These are phyloP conservation scores for Hydractinia symbiolongicarpus DNA, from an alignment of 30 jellyfish, hydroid and myxozoan genomes.

Conservation along the genomic window DNA sequence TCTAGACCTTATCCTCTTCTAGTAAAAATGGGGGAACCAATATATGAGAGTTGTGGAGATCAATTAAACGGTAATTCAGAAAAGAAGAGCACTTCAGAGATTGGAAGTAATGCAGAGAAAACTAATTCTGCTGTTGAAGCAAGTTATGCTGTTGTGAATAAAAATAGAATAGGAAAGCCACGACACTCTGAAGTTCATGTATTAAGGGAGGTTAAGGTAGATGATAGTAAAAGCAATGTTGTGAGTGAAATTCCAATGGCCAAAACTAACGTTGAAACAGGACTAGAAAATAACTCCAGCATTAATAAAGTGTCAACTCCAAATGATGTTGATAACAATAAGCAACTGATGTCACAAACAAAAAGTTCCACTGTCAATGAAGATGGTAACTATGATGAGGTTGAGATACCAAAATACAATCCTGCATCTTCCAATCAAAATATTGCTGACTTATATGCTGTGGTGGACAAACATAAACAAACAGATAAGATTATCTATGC, in stretches of 20 bases:
- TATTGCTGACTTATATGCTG: constrained; percentile 2
- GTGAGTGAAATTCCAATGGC: neutral
- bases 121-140: neutral
- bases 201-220: neutral
- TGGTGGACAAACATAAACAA: neutral
- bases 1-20: neutral
- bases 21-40: constrained; percentile 10
- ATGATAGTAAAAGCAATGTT: neutral
- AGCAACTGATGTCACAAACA: too few relatives aligned
- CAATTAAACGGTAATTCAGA: neutral
- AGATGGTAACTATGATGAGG: too few relatives aligned
- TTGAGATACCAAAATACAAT: neutral
- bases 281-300: too few relatives aligned
- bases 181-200: neutral
- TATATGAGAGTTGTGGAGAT: constrained; percentile 8
- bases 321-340: too few relatives aligned
- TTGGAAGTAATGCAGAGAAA: neutral
- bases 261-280: too few relatives aligned
- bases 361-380: too few relatives aligned
- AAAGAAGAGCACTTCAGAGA: neutral
- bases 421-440: neutral
- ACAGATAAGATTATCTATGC: neutral
- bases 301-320: too few relatives aligned
- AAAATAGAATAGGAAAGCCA: neutral
- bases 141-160: neutral